Evolutionary conservation across 2,888 invertebrate species (phyloP), one percentile per base, ranked within the genome.

Genomic region (Dione juno): DNA sequence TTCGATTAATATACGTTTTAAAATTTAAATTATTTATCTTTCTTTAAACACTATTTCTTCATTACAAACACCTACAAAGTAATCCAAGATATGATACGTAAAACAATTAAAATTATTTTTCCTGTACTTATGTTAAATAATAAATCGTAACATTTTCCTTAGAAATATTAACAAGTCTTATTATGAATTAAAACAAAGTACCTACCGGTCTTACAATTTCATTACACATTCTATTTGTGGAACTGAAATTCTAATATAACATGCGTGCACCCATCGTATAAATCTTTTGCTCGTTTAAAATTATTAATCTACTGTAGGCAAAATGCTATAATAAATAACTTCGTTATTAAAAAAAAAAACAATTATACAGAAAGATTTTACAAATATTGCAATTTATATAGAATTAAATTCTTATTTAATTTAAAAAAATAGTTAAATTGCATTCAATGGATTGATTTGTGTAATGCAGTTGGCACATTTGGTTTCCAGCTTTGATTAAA

Each of bases 71-170:
- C 35, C 7, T 37, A 35, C 7, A 11, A 14, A 54, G 10, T 54
- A 8, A 58, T 41, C 58, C 3, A 19, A 3, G 53, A 53, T 21
- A 13, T 3, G 9, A n/a, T 50, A 14, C 13, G 19, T 61, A 43
- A 63, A 14, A 67, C 21, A 61, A 61, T 52, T 21, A 40, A 19
- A 35, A 28, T 61, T 0, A 63, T 41, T 68, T 68, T 68, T 61
- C 68, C 52, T 68, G 9, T 68, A 45, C 52, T 43, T 68, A 61
- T 43, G 61, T 45, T 61, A 52, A 68, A 13, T 16, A 53, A 68
- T 64, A 64, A 19, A 37, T 50, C 19, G 40, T 40, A 14, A 64
- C 10, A 64, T 37, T 19, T 64, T 52, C 37, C 64, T 40, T 52
- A 16, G 50, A 52, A 64, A 16, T 19, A 45, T 61, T 21, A 50